Evolutionary conservation across 2,797 vertebrate genomes (phyloP), one percentile per base, ranked within the genome.

Genomic region (Loris lydekkerianus): DNA sequence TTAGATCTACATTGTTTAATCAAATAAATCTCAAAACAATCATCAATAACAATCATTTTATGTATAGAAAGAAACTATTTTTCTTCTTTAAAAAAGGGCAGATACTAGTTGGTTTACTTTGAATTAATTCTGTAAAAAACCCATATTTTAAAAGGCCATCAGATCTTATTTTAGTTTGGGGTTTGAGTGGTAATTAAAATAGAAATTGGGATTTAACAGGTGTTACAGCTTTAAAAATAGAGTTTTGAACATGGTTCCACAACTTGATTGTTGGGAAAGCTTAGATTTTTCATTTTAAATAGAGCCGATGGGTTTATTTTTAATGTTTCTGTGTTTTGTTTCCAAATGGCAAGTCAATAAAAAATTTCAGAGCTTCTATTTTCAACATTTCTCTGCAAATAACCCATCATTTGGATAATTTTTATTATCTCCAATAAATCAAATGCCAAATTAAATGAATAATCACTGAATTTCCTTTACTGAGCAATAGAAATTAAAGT

Each of bases 271-370:
- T 80, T 91, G 91, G 40, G 37, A 81, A 72, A 1, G 4, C 37
- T 67, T 91, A 2, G 29, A 86, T 43, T 91, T 85, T 93, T 93
- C 80, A 82, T 18, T 92, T 95, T 60, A 72, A 90, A 83, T 65
- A 67, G 88, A 86, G 20, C 31, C 84, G 86, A 9, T 1, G 18
- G 40, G n/a, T 95, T 92, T 94, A 94, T 90, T 94, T 93, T 90
- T 80, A 88, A 92, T 58, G 49, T 85, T 96, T 94, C 72, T 25
- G 23, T 87, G 17, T 31, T 96, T 96, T 92, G 58, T 95, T 96
- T 96, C 63, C 53, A 95, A 95, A 72, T 83, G 58, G 76, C 5
- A 86, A 78, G 58, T 76, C 93, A 91, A 77, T 69, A 46, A 87
- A 84, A 95, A 49, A 27, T 53, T 73, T 46, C 15, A 82, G n/a